Evolutionary conservation across 2,797 vertebrate species (phyloP), one percentile per base, ranked within the genome.

Genomic region (Myripristis murdjan): DNA sequence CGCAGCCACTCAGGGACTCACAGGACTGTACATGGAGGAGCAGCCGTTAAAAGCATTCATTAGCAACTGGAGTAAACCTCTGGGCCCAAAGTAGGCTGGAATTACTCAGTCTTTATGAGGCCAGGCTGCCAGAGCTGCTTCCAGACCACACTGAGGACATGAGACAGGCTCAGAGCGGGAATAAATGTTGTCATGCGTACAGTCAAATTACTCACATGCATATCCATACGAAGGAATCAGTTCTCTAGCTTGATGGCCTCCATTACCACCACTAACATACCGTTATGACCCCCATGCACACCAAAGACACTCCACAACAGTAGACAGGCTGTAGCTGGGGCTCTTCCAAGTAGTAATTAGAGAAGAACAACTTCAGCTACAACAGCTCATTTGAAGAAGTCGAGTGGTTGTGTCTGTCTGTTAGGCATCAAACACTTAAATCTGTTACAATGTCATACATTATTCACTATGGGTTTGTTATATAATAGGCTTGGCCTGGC

Each of bases 31-130:
- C 28, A 62, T 1, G 11, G 33, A 69, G 66, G 57, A 53, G 58
- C 58, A 68, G 71, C 60, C 41, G 58, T 66, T 81, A 33, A 77
- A 89, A 71, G 60, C 66, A 44, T 85, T 85, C 63, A 81, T 77
- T 73, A 79, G 68, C 39, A 69, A 54, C 72, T 69, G 72, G 84
- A 76, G 63, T 80, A 74, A 81, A 87, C 70, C 70, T 83, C 65
- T 52, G 63, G 60, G 59, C 60, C 70, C 65, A 23, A 39, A 70
- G 33, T 16, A 41, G 23, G 48, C 62, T 81, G 76, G 75, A 83
- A 74, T 66, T 22, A 81, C 67, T 84, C 61, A 5, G 48, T 35
- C 51, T 81, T 79, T 79, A 77, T 71, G 83, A 75, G 48, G 63
- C 16, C 20, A 57, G 43, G 24, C 64, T 10, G 51, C 46, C 58